Base-by-base conservation (phyloP, 2,797 vertebrate genomes). In the Sternotherus odoratus region DNA sequence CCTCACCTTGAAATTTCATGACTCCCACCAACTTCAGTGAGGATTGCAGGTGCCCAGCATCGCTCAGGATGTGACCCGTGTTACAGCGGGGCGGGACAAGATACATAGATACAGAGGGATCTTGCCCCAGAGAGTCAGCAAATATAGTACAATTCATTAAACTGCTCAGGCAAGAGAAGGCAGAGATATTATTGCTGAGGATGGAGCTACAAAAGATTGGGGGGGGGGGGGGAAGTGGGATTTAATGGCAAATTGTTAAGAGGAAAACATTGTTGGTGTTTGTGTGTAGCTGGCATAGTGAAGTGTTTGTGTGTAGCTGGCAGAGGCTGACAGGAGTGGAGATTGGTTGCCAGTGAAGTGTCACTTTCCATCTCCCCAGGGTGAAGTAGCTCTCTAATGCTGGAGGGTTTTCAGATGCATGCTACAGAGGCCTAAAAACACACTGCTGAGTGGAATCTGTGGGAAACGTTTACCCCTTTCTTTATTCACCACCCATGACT, bases 171-270 rank as follows among this genome's bases (percentile, higher is more conserved):
- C 72, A 30, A 75, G 8, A 75, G 43, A 28, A 16, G 6, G 39
- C 72, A 30, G 23, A 46, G 43, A 13, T 39, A 26, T 8, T 48
- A 9, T 48, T 15, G 43, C 26, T 17, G 72, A 48, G 15, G 43
- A 6, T 26, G 69, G 13, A 77, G 5, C 79, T 28, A 3, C 63
- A 30, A 75, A 92, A 51, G 30, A 12, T 12, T 26, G 26, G 10
- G 86, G 53, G 54, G 51, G 85, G 6, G n/a, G 6, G 8, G 8
- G 53, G 54, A 51, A 86, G 6, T 39, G 6, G 8, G 8, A 49
- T 94, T 93, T 77, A 90, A 77, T 5, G 83, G 54, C 8, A 86
- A 39, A 26, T 7, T 93, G 49, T 30, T 78, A 80, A 92, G 43
- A 12, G 9, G 9, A 83, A 46, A 21, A 50, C 82, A 36, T 46